Percentiles rank a stretch among this genome's conserved stretches.
These are phyloP conservation scores for Tipula lateralis DNA, from an alignment of 2,888 invertebrate genomes.

Conservation along the genomic window DNA sequence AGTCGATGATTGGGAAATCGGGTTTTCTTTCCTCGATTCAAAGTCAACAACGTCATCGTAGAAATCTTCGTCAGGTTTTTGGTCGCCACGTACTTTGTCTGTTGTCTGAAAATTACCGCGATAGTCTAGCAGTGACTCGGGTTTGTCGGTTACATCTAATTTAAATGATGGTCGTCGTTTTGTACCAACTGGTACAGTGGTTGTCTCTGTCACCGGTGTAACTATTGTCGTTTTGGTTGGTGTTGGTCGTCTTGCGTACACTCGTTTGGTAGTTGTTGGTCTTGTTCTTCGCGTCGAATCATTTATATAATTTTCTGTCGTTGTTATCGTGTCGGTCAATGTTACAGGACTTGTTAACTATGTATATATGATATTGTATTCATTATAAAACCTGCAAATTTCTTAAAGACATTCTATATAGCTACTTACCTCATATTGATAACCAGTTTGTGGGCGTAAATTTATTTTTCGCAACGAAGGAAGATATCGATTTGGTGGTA, in stretches of 20 bases:
- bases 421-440: background rate
- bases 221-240: background rate
- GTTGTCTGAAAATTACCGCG: background rate
- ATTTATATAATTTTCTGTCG: background rate
- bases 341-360: background rate
- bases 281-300: background rate
- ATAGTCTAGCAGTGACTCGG: background rate
- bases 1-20: background rate
- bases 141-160: background rate
- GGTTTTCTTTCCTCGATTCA: background rate
- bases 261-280: background rate
- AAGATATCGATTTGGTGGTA: background rate
- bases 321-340: background rate
- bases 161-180: background rate
- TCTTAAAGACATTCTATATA: background rate
- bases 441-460: background rate
- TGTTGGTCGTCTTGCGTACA: background rate
- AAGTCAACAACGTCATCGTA: background rate
- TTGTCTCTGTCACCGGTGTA: background rate
- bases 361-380: background rate
- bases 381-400: background rate
- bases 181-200: background rate
- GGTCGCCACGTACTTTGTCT: background rate
- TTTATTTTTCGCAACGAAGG: background rate
- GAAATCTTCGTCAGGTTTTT: background rate